These are phyloP conservation scores for Enoplosus armatus DNA, from an alignment of 2,797 vertebrate genomes.

Conservation along the genomic window DNA sequence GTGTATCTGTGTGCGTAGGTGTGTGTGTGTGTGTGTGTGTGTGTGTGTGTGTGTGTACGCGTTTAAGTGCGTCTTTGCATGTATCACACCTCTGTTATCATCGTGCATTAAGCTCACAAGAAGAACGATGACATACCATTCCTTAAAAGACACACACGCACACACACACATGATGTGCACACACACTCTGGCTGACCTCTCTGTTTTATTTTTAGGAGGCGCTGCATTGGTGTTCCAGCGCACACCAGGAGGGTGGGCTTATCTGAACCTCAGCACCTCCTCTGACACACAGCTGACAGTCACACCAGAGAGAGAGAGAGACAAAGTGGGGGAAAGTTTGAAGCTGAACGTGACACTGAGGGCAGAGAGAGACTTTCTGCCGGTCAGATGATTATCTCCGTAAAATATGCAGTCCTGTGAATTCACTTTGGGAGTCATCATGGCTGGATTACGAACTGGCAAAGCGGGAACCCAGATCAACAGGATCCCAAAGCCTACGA, in stretches of 20 bases:
- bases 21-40: no score
- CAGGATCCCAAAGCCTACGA: background rate
- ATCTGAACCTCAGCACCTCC: slow-evolving; percentile 54
- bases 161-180: slow-evolving; percentile 26
- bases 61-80: slow-evolving; percentile 32
- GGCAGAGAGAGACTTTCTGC: background rate
- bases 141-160: slow-evolving; percentile 59
- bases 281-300: slow-evolving; percentile 36
- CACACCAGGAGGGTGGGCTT: slow-evolving; percentile 43
- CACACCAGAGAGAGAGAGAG: slow-evolving; percentile 1
- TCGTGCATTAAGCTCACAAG: slow-evolving; percentile 38
- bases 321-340: background rate
- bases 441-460: background rate
- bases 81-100: slow-evolving; percentile 73
- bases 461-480: background rate
- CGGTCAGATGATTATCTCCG: background rate
- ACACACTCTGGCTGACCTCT: slow-evolving; percentile 41
- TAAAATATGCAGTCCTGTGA: background rate
- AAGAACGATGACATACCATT: slow-evolving; percentile 67
- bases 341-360: background rate
- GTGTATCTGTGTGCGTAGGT: no score
- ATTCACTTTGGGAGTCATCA: background rate
- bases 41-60: background rate
- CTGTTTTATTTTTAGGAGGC: slow-evolving; percentile 58
- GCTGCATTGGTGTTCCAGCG: slow-evolving; percentile 38